Base-by-base conservation (phyloP, 2,888 invertebrate genomes). In the Trachelus troglodyta region DNA sequence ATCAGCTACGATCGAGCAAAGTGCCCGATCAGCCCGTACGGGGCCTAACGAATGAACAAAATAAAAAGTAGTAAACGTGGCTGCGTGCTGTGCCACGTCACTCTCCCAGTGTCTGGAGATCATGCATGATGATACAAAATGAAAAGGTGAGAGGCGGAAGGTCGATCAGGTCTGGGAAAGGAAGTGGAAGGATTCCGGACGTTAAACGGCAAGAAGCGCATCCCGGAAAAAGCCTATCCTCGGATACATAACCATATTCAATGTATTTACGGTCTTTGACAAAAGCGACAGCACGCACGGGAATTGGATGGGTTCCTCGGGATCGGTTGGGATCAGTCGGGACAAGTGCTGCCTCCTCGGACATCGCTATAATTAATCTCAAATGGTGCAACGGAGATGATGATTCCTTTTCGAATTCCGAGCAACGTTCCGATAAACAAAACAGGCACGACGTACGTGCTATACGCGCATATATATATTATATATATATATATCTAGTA, bases 131-230 rank as follows among this genome's bases (percentile, higher is more conserved):
- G 81, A 78, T 81, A 84, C 85, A 83, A 85, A 86, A 85, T 84
- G 82, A 85, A 86, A 83, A 84, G 85, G 83, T 87, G 86, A 87
- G 88, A 87, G 90, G 88, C 81, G 84, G 30, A 40, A 40, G 40
- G 40, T 40, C 40, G 40, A 40, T 40, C 40, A 40, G 40, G 40
- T 40, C 40, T 40, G 40, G 40, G 40, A 40, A 40, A 15, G 40
- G 40, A 40, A 40, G 15, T 40, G 40, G 15, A 40, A 40, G 40
- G 40, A 40, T 71, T 78, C 75, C 75, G 75, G 78, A 78, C 73
- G 75, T 75, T 75, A 78, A 40, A 78, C 78, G 78, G 75, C 75
- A 78, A 78, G 78, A 78, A 78, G 78, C 78, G 78, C 78, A 78
- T 34, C 78, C 78, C 78, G 75, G 40, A 40, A 40, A 75, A 78